These are phyloP conservation scores for Herpetotheres cachinnans DNA, from an alignment of 2,113 vertebrate species.

Conservation along the genomic window DNA sequence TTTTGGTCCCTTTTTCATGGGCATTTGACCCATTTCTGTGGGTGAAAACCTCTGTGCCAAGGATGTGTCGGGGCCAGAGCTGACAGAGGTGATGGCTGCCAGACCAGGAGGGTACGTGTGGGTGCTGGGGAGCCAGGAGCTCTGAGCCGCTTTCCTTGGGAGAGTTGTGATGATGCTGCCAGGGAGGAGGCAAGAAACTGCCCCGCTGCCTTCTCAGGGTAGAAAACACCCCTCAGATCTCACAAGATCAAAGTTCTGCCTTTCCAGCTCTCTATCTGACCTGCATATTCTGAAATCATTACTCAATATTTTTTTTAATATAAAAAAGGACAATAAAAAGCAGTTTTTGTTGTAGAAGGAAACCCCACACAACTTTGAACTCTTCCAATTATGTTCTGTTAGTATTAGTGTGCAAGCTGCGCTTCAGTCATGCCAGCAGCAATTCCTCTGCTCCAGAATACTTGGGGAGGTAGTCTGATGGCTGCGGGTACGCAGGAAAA, in stretches of 20 bases:
- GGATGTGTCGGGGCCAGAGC: not conserved
- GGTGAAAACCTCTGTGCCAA: not conserved
- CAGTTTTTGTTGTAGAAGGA: not conserved
- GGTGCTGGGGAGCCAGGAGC: not conserved
- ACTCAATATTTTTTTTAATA: not conserved
- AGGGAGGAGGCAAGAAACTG: not conserved
- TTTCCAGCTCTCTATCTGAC: not conserved
- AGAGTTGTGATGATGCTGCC: not conserved
- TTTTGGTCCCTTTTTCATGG: not conserved
- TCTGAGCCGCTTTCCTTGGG: accelerated
- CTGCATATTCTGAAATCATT: not conserved
- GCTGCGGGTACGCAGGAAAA: not conserved
- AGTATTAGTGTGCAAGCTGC: too few species aligned
- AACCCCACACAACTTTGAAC: too few species aligned
- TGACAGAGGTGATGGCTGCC: not conserved
- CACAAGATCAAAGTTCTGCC: not conserved
- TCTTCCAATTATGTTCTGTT: not conserved
- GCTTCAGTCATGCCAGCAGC: not conserved
- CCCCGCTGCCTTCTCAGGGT: accelerated
- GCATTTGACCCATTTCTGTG: not conserved
- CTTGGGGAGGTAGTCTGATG: too few species aligned
- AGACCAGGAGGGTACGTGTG: not conserved
- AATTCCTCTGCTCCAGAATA: not conserved
- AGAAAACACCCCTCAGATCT: not conserved
- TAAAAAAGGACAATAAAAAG: not conserved